Evolutionary conservation across 2,888 invertebrate genomes (phyloP).

Genomic region (Pocota personata): DNA sequence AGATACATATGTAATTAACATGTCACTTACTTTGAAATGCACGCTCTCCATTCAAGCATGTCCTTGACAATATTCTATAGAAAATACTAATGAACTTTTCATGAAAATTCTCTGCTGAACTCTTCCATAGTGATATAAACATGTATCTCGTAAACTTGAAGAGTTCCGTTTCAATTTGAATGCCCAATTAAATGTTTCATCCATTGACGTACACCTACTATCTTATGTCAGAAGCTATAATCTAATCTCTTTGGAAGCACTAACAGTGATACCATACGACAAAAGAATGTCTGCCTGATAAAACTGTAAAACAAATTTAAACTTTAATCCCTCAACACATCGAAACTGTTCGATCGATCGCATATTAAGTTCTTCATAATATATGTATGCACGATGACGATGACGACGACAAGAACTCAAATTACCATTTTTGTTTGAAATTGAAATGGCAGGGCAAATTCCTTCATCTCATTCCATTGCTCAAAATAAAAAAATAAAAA

Average conservation of each 20-base stretch:
- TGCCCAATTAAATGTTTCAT: not conserved
- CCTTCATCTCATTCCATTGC: constrained; percentile 27
- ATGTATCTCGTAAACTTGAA: not conserved
- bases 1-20: constrained; percentile 36
- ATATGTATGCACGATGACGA: not conserved
- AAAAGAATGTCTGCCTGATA: constrained; percentile 7
- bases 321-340: constrained; percentile 7
- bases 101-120: not conserved
- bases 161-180: not conserved
- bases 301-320: constrained; percentile 16
- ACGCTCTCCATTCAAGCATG: not conserved
- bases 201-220: not conserved
- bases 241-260: constrained; percentile 17
- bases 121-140: not conserved
- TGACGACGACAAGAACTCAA: not conserved
- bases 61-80: constrained; percentile 17
- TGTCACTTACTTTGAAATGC: constrained; percentile 35
- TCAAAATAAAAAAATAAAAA: not conserved
- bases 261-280: not conserved
- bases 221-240: constrained; percentile 12
- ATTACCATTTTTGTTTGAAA: constrained; percentile 62
- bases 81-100: constrained; percentile 2
- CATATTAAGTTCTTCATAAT: constrained; percentile 12
- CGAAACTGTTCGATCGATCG: constrained; percentile 17
- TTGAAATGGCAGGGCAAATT: constrained; percentile 53